Base-by-base conservation (phyloP, 1,140 invertebrate genomes). In the Drosophila micromelanica region DNA sequence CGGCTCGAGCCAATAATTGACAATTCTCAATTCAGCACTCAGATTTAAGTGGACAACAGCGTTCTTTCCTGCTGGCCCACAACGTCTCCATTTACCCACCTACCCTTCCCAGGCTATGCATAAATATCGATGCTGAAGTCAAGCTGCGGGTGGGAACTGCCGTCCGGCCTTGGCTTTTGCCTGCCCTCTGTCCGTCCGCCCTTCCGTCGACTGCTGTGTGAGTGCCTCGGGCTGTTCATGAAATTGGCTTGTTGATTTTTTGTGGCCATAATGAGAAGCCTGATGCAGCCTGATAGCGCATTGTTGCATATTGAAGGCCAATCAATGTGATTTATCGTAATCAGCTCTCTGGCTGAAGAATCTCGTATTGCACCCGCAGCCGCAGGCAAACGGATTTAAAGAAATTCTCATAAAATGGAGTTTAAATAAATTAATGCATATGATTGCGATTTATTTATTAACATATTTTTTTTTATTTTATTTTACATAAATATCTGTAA, bases 21-120 rank as follows among this genome's bases (percentile, higher is more conserved):
- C 72, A 80, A 80, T 80, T 72, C 76, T 80, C 78, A 80, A 80
- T 80, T 80, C 60, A 76, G 43, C 75, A 76, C 54, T 72, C 57
- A 27, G 49, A 1, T n/a, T 38, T n/a, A 5, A 13, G n/a, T 40
- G 38, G n/a, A 13, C 38, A 40, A n/a, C 38, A 40, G 6, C 3
- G 12, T 32, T 6, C 7, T 32, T 32, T n/a, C n/a, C n/a, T 32
- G 30, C 30, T 27, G 23, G 5, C 27, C 0, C 20, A 23, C 20
- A 23, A 3, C 20, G 20, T 23, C 27, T 27, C 27, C 27, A 3
- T 2, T 3, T 27, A 27, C 6, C 32, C 32, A 35, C 2, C 32
- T 35, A 0, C 2, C 32, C 32, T 9, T 7, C 0, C 32, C 32
- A 6, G 7, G 32, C 27, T 27, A 27, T 27, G 6, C 32, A 8